Evolutionary conservation across 2,888 invertebrate species (phyloP).

Genomic region (Megastigmus dorsalis): DNA sequence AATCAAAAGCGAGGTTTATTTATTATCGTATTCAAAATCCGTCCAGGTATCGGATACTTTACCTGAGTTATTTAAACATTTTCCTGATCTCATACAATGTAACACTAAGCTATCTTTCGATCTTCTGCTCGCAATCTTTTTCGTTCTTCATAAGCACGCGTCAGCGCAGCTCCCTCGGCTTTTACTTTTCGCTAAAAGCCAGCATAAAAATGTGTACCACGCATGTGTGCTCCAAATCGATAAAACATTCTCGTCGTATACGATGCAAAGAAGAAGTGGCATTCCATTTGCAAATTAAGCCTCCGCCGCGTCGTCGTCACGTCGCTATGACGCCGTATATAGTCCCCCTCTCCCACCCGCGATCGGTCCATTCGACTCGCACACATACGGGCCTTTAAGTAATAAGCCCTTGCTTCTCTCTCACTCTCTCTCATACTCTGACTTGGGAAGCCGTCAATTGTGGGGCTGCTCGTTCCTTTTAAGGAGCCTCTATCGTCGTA

Average conservation of each 20-base stretch:
- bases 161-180: too few relatives aligned
- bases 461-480: slow-evolving; percentile 7
- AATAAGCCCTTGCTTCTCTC: slow-evolving; percentile 27
- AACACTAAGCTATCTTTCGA: too few relatives aligned
- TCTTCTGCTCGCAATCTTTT: too few relatives aligned
- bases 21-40: too few relatives aligned
- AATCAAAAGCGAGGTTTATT: too few relatives aligned
- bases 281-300: slow-evolving; percentile 48
- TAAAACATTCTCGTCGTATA: not conserved
- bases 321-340: too few relatives aligned
- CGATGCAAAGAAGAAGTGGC: not conserved
- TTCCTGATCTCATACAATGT: too few relatives aligned
- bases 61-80: too few relatives aligned
- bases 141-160: too few relatives aligned
- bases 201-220: not conserved
- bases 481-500: not conserved
- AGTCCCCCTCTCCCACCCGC: not conserved
- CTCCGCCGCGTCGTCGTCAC: too few relatives aligned
- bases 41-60: too few relatives aligned
- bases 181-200: not conserved
- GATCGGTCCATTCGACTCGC: slow-evolving; percentile 31
- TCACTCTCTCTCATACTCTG: too few relatives aligned
- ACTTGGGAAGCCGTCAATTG: slow-evolving; percentile 47
- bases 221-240: not conserved
- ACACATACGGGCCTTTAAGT: slow-evolving; percentile 33